These are phyloP conservation scores for Psittacula echo DNA, from an alignment of 2,797 vertebrate genomes.

Conservation along the genomic window DNA sequence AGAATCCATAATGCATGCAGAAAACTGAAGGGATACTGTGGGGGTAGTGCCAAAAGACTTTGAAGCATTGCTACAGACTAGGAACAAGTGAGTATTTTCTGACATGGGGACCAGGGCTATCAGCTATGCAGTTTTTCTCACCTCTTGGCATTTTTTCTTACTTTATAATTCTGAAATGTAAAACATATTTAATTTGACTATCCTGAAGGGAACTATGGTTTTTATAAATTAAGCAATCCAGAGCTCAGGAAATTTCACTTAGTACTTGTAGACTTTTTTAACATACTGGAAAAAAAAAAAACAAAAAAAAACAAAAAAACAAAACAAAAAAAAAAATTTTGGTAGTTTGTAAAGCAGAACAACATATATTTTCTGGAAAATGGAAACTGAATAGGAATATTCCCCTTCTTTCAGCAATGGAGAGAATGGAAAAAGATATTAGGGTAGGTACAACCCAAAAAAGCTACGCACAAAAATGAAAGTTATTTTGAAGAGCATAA, in stretches of 20 bases:
- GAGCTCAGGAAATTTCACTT: background rate
- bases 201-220: background rate
- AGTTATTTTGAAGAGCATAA: background rate
- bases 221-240: background rate
- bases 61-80: background rate
- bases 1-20: background rate
- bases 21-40: background rate
- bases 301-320: accelerated
- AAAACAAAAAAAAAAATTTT: accelerated
- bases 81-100: background rate
- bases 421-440: background rate
- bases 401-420: accelerated
- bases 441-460: background rate
- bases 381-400: background rate
- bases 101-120: background rate
- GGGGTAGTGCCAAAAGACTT: background rate
- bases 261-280: background rate
- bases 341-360: background rate
- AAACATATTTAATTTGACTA: background rate
- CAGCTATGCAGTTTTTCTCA: background rate
- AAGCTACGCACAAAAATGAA: accelerated
- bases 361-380: background rate
- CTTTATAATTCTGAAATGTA: background rate
- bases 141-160: background rate
- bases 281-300: background rate